Evolutionary conservation across 2,888 invertebrate species (phyloP).

Genomic region (Cyrtodaria siliqua): DNA sequence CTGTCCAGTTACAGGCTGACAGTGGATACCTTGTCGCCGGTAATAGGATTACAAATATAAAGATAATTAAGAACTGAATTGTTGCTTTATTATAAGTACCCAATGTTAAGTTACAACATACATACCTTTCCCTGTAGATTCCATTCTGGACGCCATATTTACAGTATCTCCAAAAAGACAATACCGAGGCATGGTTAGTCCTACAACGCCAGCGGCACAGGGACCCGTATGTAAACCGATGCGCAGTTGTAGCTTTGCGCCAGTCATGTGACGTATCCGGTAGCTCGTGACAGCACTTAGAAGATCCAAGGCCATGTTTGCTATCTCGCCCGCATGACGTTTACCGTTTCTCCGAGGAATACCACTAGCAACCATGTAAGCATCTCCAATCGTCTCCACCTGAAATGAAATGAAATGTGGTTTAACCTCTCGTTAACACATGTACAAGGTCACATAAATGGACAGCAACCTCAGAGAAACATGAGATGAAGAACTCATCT

Average conservation of each 20-base stretch:
- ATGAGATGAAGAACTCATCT: too few species aligned
- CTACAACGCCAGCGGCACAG: constrained; percentile 84
- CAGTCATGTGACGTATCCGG: constrained; percentile 80
- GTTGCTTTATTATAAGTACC: too few species aligned
- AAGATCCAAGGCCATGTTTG: constrained; percentile 83
- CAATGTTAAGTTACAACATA: too few species aligned
- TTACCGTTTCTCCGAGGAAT: constrained; percentile 80
- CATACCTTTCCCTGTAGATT: constrained; percentile 80
- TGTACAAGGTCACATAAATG: too few species aligned
- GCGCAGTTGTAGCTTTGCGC: constrained; percentile 77
- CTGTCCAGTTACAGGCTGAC: too few species aligned
- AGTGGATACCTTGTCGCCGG: too few species aligned
- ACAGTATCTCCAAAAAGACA: constrained; percentile 83
- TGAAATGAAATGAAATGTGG: too few species aligned
- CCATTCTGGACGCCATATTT: constrained; percentile 82
- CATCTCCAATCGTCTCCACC: constrained; percentile 85
- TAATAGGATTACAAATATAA: too few species aligned
- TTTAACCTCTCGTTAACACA: too few species aligned
- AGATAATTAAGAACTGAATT: too few species aligned
- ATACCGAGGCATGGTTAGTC: constrained; percentile 80
- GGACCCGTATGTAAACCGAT: constrained; percentile 83
- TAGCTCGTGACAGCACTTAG: constrained; percentile 81
- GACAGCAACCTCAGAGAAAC: too few species aligned
- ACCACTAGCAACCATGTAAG: constrained; percentile 84
- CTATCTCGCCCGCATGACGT: constrained; percentile 82